Percentiles rank a stretch among this genome's conserved stretches.
phyloP scores from a whole-genome alignment of 2,797 vertebrate species.

The Parauchenoglanis ngamensis region DNA sequence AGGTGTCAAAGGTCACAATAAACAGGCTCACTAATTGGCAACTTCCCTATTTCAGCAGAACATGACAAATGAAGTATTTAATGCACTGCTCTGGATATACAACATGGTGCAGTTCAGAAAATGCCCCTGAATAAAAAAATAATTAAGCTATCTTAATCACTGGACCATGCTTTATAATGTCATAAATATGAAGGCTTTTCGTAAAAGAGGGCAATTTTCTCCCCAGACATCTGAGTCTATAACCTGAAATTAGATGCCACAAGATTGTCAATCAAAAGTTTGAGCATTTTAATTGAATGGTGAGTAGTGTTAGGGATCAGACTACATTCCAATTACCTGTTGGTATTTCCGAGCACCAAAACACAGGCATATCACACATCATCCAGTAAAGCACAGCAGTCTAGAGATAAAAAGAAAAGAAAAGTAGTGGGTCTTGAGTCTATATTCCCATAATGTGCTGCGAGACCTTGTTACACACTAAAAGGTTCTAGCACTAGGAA shows the following conservation, averaged over 20 bases:
- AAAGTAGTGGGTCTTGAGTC: neutral
- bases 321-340: neutral
- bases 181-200: neutral
- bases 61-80: neutral
- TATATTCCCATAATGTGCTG: neutral
- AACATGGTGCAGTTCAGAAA: neutral
- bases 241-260: neutral
- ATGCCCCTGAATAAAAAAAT: neutral
- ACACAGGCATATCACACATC: neutral
- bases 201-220: neutral
- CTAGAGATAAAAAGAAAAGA: neutral
- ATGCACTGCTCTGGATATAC: neutral
- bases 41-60: neutral
- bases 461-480: neutral
- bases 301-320: neutral
- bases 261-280: conserved; percentile 5
- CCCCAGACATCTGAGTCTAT: neutral
- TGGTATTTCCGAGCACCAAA: conserved; percentile 8
- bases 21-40: conserved; percentile 25
- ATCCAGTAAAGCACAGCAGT: conserved; percentile 2
- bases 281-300: conserved; percentile 5
- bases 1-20: conserved; percentile 9
- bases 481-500: neutral
- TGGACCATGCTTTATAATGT: neutral
- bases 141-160: neutral